Evolutionary conservation across 2,113 vertebrate species (phyloP).

Genomic region (Actenoides lindsayi): DNA sequence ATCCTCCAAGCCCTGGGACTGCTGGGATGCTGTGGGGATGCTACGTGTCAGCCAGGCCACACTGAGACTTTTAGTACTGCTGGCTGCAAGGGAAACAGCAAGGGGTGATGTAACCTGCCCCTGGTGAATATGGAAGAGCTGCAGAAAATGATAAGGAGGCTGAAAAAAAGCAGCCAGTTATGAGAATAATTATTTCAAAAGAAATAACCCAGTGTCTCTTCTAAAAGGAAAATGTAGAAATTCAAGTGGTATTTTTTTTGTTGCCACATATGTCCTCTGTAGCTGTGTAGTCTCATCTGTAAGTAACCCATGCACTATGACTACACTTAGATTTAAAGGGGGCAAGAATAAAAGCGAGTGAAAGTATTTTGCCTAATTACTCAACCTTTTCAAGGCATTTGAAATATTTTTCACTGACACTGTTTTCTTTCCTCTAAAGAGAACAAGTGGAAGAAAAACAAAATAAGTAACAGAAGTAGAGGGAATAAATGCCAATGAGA

Average conservation of each 20-base stretch:
- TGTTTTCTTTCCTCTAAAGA: background rate
- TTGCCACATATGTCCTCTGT: background rate
- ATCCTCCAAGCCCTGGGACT: background rate
- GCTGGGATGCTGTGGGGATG: background rate
- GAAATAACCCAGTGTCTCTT: background rate
- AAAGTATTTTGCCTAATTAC: background rate
- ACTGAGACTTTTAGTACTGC: background rate
- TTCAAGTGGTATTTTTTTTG: background rate
- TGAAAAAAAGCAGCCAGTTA: background rate
- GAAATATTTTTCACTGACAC: background rate
- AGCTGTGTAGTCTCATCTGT: background rate
- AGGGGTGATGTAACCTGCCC: background rate
- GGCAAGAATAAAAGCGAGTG: background rate
- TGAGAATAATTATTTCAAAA: background rate
- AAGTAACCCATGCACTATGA: rapidly evolving
- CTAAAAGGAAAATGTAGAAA: background rate
- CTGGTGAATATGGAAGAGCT: background rate
- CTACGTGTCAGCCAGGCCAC: background rate
- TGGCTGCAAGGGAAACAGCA: background rate
- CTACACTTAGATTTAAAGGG: background rate
- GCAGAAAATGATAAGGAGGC: background rate
- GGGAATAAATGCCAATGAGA: background rate
- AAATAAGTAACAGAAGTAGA: background rate
- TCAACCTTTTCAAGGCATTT: background rate
- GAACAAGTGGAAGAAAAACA: background rate